Evolutionary conservation across 2,888 invertebrate genomes (phyloP), one percentile per base, ranked within the genome.

Genomic region (Eremobia ochroleuca): DNA sequence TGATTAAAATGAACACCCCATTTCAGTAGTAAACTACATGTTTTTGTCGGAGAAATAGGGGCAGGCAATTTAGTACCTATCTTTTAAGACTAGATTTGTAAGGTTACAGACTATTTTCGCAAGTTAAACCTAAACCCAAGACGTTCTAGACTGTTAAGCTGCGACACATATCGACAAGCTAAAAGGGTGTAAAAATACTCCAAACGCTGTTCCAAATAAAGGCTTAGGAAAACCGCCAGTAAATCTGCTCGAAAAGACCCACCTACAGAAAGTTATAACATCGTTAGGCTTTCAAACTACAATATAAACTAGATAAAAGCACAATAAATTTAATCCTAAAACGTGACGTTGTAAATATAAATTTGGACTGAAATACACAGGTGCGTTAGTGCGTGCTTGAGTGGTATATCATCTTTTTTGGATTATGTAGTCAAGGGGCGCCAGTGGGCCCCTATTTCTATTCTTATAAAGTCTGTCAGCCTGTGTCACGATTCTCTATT

Each of bases 261-360:
- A 59, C 43, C 43, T 34, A 67, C 61, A 58, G n/a, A 77, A 83
- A 84, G 68, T 84, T 80, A 84, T 55, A 75, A 64, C 77, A 72
- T 75, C 69, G 77, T 74, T 77, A 77, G 76, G 65, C 74, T 81
- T 84, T 84, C 65, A 69, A 81, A 81, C 81, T 79, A 84, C 65
- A 70, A 73, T 74, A 72, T 72, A 84, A 84, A 79, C 65, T 79
- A 76, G 49, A 86, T 83, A 81, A 84, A 81, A 81, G 75, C 49
- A 52, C 34, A 69, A 68, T 86, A 73, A 76, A 85, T 81, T 55
- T 71, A 40, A 64, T 55, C 62, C 68, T 69, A n/a, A 68, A 79
- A 69, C 76, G 58, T 52, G 58, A 68, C 13, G 55, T 70, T 58
- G 55, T 66, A 67, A 83, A 81, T 78, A 83, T 78, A 67, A 67